Percentiles rank a stretch among this genome's conserved stretches.
These are phyloP conservation scores for Acrocera orbiculus DNA, from an alignment of 2,888 invertebrate species.

Conservation along the genomic window DNA sequence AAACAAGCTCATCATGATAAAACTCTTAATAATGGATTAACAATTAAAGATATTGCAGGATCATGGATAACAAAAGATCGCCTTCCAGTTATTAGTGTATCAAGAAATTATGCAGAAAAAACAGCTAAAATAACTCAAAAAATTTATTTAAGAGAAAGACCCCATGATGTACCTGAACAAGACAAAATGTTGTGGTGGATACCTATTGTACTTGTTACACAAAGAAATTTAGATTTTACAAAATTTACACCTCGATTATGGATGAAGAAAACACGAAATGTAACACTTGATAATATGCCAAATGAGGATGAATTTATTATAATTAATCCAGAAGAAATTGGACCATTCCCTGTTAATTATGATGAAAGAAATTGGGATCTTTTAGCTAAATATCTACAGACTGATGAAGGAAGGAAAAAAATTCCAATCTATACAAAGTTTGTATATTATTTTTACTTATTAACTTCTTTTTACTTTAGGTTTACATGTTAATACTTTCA, in stretches of 20 bases:
- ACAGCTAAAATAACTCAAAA: slow-evolving; percentile 41
- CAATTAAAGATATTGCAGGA: slow-evolving; percentile 51
- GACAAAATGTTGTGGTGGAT: slow-evolving; percentile 57
- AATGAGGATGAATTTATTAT: slow-evolving; percentile 47
- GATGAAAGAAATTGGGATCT: slow-evolving; percentile 61
- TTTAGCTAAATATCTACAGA: slow-evolving; percentile 44
- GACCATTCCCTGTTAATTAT: slow-evolving; percentile 70
- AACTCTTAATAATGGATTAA: slow-evolving; percentile 36
- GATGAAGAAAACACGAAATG: slow-evolving; percentile 41
- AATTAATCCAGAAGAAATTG: slow-evolving; percentile 70
- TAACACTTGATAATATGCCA: slow-evolving; percentile 38
- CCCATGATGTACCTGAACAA: slow-evolving; percentile 52
- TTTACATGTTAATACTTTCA: too few relatives aligned
- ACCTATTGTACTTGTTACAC: slow-evolving; percentile 44
- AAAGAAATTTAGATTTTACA: slow-evolving; percentile 40
- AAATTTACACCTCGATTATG: slow-evolving; percentile 41
- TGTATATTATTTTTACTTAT: background rate
- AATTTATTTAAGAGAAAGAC: slow-evolving; percentile 53
- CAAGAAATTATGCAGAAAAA: slow-evolving; percentile 46
- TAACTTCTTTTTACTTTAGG: background rate
- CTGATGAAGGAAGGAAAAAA: slow-evolving; percentile 33
- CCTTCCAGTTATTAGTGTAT: slow-evolving; percentile 54
- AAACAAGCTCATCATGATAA: slow-evolving; percentile 44
- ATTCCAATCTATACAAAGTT: slow-evolving; percentile 49
- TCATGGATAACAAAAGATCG: slow-evolving; percentile 72